Evolutionary conservation across 2,113 vertebrate genomes (phyloP).

Genomic region (Limanda limanda): DNA sequence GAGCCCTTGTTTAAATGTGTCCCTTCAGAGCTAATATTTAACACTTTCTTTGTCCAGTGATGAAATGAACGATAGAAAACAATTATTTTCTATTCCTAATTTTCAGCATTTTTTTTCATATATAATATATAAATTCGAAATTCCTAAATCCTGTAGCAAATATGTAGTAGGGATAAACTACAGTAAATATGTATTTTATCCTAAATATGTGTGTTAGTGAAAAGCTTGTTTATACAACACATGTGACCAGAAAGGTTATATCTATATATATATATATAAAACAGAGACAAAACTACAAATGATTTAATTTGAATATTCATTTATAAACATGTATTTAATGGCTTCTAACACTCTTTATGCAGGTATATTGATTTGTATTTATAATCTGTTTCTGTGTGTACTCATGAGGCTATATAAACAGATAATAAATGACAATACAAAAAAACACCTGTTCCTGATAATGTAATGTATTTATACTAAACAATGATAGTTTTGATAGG

Average conservation of each 20-base stretch:
- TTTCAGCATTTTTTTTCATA: constrained; percentile 7
- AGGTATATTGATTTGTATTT: not conserved
- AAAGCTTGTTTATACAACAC: too few relatives aligned
- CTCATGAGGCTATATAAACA: not conserved
- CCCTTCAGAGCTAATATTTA: constrained; percentile 49
- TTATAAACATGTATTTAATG: not conserved
- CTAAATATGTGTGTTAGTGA: too few relatives aligned
- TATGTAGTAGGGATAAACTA: too few relatives aligned
- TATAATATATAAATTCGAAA: constrained; percentile 15
- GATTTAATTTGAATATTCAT: not conserved
- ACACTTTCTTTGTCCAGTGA: constrained; percentile 33
- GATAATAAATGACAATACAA: not conserved
- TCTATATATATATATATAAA: too few relatives aligned
- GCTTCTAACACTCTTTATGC: not conserved
- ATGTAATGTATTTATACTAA: too few relatives aligned
- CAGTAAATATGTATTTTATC: too few relatives aligned
- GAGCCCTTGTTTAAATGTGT: constrained; percentile 30
- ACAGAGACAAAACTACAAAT: too few relatives aligned
- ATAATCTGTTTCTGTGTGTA: not conserved
- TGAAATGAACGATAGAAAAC: constrained; percentile 39
- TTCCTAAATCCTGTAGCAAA: too few relatives aligned
- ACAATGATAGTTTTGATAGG: too few relatives aligned
- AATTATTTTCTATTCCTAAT: too few relatives aligned
- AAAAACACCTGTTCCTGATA: too few relatives aligned
- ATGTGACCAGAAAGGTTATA: too few relatives aligned